phyloP scores from a whole-genome alignment of 2,888 invertebrate genomes.

The Drosophila pseudotakahashii region DNA sequence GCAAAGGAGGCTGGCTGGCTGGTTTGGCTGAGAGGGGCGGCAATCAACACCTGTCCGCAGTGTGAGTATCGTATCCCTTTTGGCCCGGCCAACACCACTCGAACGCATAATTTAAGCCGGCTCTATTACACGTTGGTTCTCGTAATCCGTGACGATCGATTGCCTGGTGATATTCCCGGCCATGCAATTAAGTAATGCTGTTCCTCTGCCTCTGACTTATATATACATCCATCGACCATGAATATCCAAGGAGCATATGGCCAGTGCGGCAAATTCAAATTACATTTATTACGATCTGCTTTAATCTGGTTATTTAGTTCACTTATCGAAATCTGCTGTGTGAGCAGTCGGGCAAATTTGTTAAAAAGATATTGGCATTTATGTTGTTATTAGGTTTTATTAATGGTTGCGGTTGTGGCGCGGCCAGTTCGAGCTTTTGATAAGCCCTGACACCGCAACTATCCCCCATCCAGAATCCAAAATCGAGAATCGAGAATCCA shows the following conservation, averaged over 20 bases:
- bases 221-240: too few relatives aligned
- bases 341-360: constrained; percentile 44
- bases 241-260: too few relatives aligned
- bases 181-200: constrained; percentile 75
- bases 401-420: constrained; percentile 59
- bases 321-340: constrained; percentile 82
- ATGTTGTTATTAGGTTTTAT: constrained; percentile 76
- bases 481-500: background rate
- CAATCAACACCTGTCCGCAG: constrained; percentile 82
- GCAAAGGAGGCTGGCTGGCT: constrained; percentile 29
- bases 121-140: constrained; percentile 63
- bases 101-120: constrained; percentile 68
- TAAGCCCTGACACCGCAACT: constrained; percentile 45
- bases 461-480: constrained; percentile 8
- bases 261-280: constrained; percentile 73
- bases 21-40: constrained; percentile 24
- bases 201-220: constrained; percentile 34
- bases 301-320: constrained; percentile 82
- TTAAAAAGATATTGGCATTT: constrained; percentile 64
- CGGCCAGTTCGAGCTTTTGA: constrained; percentile 43
- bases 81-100: constrained; percentile 20
- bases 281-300: constrained; percentile 80
- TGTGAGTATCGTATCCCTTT: constrained; percentile 43
- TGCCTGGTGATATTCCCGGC: constrained; percentile 68
- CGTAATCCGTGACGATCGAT: constrained; percentile 80